Evolutionary conservation across 2,113 vertebrate genomes (phyloP).

Genomic region (Mobula birostris): DNA sequence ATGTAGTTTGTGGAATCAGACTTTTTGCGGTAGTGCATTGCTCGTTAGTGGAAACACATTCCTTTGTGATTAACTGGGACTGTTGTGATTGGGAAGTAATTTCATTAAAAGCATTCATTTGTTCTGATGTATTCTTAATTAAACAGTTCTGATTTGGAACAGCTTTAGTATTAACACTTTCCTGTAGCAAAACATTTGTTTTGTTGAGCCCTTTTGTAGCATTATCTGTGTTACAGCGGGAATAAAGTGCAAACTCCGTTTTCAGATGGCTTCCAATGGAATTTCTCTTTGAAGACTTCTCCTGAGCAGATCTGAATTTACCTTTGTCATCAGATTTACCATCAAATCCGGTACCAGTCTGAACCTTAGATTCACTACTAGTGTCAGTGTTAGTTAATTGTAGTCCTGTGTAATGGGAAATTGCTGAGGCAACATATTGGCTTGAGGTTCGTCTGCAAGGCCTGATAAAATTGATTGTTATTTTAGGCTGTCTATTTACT

Average conservation of each 20-base stretch:
- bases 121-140: neutral
- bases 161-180: neutral
- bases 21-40: neutral
- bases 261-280: neutral
- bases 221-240: neutral
- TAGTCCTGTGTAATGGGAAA: constrained; percentile 60
- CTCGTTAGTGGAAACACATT: neutral
- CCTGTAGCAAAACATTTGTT: neutral
- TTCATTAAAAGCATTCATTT: neutral
- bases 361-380: neutral
- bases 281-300: neutral
- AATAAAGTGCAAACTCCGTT: neutral
- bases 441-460: constrained; percentile 80
- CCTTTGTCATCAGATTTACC: neutral
- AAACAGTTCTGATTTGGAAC: neutral
- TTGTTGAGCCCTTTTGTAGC: neutral
- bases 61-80: neutral
- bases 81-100: constrained; percentile 9
- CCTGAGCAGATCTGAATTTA: neutral
- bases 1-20: neutral
- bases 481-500: constrained; percentile 45
- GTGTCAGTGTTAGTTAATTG: neutral
- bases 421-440: constrained; percentile 84
- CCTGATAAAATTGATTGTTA: constrained; percentile 65
- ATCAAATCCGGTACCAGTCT: neutral